Base-by-base conservation (phyloP, 1,140 invertebrate genomes). In the Brachionus manjavacas region DNA sequence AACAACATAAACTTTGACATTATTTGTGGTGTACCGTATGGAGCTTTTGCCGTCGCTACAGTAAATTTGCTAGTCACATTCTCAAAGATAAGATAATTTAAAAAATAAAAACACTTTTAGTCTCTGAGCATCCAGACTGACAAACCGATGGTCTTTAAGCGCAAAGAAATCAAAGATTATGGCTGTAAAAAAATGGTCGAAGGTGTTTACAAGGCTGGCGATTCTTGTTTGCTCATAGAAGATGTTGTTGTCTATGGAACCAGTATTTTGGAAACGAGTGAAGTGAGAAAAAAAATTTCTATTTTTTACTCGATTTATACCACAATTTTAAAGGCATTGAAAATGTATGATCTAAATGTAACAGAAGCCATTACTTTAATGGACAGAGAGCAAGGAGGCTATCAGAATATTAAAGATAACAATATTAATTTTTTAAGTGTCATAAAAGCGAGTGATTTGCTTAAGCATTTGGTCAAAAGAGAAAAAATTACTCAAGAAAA, bases 101-200 rank as follows among this genome's bases (percentile, higher is more conserved):
- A 35, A 35, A 35, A 35, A 35, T 35, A 35, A 35, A 35, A 35
- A 35, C 31, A 35, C 31, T 35, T 35, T 35, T 35, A 90, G 90
- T 86, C 88, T 23, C 87, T 91, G 23, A 88, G 88, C 28, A 86
- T 87, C n/a, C 84, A 88, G 49, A 85, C 90, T 31, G 86, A 93
- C 41, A 92, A 93, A 64, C 95, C 96, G 0, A 96, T 97, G 95
- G 88, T 98, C 41, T 94, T 98, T 86, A 85, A 89, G n/a, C 90
- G 87, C 89, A 96, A 99, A 91, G 92, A 93, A 89, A 92, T 93
- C 0, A 99, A 99, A 90, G 91, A 92, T 6, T 97, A 99, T 90
- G 97, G 97, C 0, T 99, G 96, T 4, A 98, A 96, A 88, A 96
- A 98, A 89, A 87, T 97, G 20, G 93, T 99, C 66, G 97, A 99